Conservation (phyloP, 2,797 vertebrate genomes). For the Sternarchorhynchus goeldii region DNA sequence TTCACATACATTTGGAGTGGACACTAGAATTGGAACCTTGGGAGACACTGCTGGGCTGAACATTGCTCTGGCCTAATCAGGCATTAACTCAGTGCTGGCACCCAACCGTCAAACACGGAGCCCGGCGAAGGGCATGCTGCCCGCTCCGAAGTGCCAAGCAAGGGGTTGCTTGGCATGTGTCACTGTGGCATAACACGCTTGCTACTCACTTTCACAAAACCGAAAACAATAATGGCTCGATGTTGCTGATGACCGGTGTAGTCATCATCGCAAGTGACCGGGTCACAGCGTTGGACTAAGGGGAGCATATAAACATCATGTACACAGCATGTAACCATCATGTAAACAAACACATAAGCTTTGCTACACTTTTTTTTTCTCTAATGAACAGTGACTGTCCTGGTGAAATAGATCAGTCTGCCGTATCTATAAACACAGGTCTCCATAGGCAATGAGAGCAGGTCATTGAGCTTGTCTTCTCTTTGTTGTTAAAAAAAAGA, state of each 20-base stretch:
- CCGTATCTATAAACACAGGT: slow-evolving; percentile 51
- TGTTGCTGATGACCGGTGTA: slow-evolving; percentile 20
- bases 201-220: slow-evolving; percentile 49
- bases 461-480: neutral
- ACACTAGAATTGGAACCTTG: slow-evolving; percentile 75
- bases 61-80: slow-evolving; percentile 73
- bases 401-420: neutral
- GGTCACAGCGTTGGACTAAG: neutral
- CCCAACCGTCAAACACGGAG: slow-evolving; percentile 66
- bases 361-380: neutral
- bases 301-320: neutral
- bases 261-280: neutral
- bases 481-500: neutral
- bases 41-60: slow-evolving; percentile 70
- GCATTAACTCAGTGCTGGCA: slow-evolving; percentile 77
- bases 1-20: slow-evolving; percentile 70
- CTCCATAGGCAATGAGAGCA: neutral
- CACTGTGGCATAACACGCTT: slow-evolving; percentile 69
- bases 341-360: slow-evolving; percentile 23
- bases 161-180: slow-evolving; percentile 76
- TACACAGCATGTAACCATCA: neutral
- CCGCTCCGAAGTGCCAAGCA: slow-evolving; percentile 70
- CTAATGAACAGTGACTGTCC: slow-evolving; percentile 22
- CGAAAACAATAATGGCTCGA: slow-evolving; percentile 12
- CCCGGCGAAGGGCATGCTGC: slow-evolving; percentile 72